Evolutionary conservation across 2,797 vertebrate genomes (phyloP), one percentile per base, ranked within the genome.

Genomic region (Brachyalestes nurse): DNA sequence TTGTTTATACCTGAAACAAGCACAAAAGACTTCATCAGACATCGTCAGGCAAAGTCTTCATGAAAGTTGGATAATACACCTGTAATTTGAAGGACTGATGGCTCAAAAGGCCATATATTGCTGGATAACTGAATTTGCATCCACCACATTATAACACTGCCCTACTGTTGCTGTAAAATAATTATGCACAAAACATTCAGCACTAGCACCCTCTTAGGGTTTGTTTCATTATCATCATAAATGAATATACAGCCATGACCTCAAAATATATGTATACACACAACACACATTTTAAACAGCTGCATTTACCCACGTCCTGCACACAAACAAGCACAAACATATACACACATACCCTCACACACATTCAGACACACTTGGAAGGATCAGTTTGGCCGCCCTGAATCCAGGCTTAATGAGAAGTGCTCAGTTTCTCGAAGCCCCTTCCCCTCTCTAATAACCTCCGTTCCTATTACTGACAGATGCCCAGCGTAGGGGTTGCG

Each of bases 401-500:
- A 80, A 51, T 58, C 23, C 34, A 70, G 69, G 72, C 23, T 78
- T 73, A 82, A 84, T 70, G 38, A 75, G 34, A 34, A 70, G 57
- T 45, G 45, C 19, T 77, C 58, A 64, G 17, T 25, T 55, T 67
- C 61, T 19, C 42, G 69, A 13, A 78, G 23, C 57, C 42, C 61
- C n/a, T 34, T 17, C 40, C 47, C 62, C 45, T 9, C 61, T 60
- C 25, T 51, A 55, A 83, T 65, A 79, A 79, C 58, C 61, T 45
- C 45, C 76, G 70, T 34, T 75, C 25, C 16, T 9, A 23, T 23
- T 87, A 89, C 82, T 70, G 83, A 88, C 82, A 78, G 84, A 83
- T 81, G 85, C 74, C 76, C 79, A 85, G 81, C 83, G 64, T 78
- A 82, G 85, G 75, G 83, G 77, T 84, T 86, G 86, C 88, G 90